Percentiles rank a stretch among this genome's conserved stretches.
Evolutionary conservation across 2,113 vertebrate genomes (phyloP).

Genomic region (Uropsilus gracilis): DNA sequence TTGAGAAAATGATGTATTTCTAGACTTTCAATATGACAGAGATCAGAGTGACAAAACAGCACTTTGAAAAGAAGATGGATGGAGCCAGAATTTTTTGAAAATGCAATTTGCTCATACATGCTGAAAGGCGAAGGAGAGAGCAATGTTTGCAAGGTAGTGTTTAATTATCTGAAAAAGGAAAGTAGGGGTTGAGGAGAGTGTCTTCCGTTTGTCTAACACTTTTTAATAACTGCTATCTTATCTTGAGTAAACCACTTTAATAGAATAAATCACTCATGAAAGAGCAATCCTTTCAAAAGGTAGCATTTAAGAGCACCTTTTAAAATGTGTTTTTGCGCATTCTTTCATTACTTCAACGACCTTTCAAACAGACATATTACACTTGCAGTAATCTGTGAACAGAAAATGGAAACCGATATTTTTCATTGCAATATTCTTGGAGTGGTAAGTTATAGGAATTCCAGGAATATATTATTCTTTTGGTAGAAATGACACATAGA

Average conservation of each 20-base stretch:
- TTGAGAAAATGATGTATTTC: constrained; percentile 37
- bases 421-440: background rate
- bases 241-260: background rate
- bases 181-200: background rate
- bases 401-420: background rate
- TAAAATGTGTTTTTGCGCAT: background rate
- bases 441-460: background rate
- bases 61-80: constrained; percentile 25
- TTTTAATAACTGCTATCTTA: constrained; percentile 60
- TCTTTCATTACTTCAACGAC: background rate
- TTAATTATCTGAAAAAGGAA: constrained; percentile 63
- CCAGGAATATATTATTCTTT: background rate
- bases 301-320: background rate
- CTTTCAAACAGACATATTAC: background rate
- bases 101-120: constrained; percentile 15
- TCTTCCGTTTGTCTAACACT: background rate
- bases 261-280: constrained; percentile 16
- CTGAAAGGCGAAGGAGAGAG: background rate
- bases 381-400: background rate
- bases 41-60: background rate
- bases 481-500: background rate
- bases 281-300: constrained; percentile 29
- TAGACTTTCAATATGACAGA: constrained; percentile 7
- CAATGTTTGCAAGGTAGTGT: background rate
- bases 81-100: constrained; percentile 2